Evolutionary conservation across 2,888 invertebrate species (phyloP).

Genomic region (Diarsia dahlii): DNA sequence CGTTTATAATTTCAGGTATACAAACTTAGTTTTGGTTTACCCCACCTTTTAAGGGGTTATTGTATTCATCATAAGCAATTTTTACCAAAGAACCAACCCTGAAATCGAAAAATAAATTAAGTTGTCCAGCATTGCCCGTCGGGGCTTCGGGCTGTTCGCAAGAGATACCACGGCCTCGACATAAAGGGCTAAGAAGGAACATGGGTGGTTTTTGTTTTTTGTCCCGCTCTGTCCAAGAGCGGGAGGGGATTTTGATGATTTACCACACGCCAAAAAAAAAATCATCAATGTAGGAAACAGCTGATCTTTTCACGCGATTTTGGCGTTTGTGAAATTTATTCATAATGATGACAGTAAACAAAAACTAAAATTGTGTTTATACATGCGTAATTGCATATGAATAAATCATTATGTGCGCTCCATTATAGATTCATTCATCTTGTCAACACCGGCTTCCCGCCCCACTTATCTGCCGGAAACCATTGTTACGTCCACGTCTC

Average conservation of each 20-base stretch:
- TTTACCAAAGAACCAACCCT: background rate
- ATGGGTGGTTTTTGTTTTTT: too few relatives aligned
- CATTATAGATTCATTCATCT: constrained; percentile 11
- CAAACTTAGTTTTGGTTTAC: background rate
- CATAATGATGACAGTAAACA: background rate
- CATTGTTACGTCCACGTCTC: background rate
- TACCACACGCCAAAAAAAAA: too few relatives aligned
- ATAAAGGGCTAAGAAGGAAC: too few relatives aligned
- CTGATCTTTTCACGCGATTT: background rate
- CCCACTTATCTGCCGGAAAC: background rate
- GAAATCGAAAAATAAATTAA: background rate
- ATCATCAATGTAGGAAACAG: background rate
- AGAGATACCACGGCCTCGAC: too few relatives aligned
- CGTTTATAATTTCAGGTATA: background rate
- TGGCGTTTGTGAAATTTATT: background rate
- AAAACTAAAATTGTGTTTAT: background rate
- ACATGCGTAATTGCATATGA: background rate
- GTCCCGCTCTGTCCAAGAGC: too few relatives aligned
- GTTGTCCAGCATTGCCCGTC: background rate
- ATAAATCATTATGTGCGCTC: constrained; percentile 1
- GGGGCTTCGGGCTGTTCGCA: too few relatives aligned
- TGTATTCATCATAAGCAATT: background rate
- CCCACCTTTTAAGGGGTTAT: background rate
- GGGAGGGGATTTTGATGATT: too few relatives aligned
- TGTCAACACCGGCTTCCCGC: background rate